A percentile compares a stretch with the other conserved stretches of the same genome.
These are phyloP conservation scores for Entomyzon cyanotis DNA, from an alignment of 2,113 vertebrate genomes.

Conservation along the genomic window DNA sequence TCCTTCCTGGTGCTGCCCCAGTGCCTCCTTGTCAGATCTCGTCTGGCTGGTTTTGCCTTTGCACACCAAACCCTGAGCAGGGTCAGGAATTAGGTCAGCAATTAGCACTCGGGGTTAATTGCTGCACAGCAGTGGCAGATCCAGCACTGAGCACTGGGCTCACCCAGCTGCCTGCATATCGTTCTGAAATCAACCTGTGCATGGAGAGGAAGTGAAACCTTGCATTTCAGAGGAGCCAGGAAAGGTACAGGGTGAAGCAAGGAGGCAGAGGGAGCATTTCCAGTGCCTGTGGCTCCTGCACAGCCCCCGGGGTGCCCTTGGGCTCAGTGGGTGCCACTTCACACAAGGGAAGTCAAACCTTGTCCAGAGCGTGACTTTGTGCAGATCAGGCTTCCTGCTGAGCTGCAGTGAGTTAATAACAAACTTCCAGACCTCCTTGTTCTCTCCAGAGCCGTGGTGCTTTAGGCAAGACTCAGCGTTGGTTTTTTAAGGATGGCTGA, in stretches of 20 bases:
- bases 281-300: fast-evolving
- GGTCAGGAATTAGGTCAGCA: neutral
- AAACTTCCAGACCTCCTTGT: neutral
- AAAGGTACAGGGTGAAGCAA: fast-evolving
- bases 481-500: neutral
- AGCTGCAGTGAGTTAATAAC: neutral
- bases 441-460: neutral
- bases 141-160: fast-evolving
- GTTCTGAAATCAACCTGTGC: fast-evolving
- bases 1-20: fast-evolving
- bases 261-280: neutral
- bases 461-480: neutral
- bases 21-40: neutral
- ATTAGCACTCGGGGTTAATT: neutral
- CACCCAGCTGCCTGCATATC: fast-evolving
- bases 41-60: neutral
- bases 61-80: neutral
- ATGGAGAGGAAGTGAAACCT: fast-evolving
- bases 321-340: neutral
- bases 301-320: neutral
- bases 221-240: neutral
- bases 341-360: neutral
- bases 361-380: neutral
- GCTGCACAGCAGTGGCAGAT: neutral
- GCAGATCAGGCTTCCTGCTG: conserved; percentile 15